phyloP scores from a whole-genome alignment of 2,113 vertebrate species.

The Proterorhinus semilunaris region DNA sequence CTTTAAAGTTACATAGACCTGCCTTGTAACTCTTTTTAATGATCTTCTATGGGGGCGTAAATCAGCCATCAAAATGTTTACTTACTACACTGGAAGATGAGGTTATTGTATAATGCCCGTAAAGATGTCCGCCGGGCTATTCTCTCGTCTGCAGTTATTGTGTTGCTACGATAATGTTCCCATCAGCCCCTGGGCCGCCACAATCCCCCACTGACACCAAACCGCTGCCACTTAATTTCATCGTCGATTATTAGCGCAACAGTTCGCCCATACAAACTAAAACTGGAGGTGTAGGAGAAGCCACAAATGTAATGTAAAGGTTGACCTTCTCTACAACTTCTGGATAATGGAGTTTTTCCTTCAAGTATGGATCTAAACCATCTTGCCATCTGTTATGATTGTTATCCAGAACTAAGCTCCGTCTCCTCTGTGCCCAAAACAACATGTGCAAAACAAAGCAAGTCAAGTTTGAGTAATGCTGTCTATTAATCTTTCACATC shows the following conservation, averaged over 20 bases:
- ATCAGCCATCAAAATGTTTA: constrained; percentile 14
- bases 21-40: constrained; percentile 8
- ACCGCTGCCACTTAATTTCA: constrained; percentile 39
- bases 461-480: constrained; percentile 38
- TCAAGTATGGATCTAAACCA: constrained; percentile 3
- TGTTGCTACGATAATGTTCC: constrained; percentile 49
- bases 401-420: constrained; percentile 4
- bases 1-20: constrained; percentile 29
- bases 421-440: constrained; percentile 1
- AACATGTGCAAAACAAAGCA: constrained; percentile 11
- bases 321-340: constrained; percentile 16
- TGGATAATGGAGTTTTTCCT: constrained; percentile 12
- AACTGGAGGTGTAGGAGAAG: constrained; percentile 26
- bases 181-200: constrained; percentile 41
- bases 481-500: constrained; percentile 42
- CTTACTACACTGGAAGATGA: constrained; percentile 25
- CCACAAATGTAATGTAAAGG: constrained; percentile 11
- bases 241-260: constrained; percentile 38
- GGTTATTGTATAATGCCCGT: constrained; percentile 38
- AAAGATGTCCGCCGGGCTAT: constrained; percentile 24
- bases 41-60: not conserved
- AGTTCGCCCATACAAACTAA: constrained; percentile 25
- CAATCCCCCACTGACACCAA: constrained; percentile 20
- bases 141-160: constrained; percentile 31
- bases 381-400: constrained; percentile 14